Base-by-base conservation (phyloP, 2,888 invertebrate species). In the Macaria notata region DNA sequence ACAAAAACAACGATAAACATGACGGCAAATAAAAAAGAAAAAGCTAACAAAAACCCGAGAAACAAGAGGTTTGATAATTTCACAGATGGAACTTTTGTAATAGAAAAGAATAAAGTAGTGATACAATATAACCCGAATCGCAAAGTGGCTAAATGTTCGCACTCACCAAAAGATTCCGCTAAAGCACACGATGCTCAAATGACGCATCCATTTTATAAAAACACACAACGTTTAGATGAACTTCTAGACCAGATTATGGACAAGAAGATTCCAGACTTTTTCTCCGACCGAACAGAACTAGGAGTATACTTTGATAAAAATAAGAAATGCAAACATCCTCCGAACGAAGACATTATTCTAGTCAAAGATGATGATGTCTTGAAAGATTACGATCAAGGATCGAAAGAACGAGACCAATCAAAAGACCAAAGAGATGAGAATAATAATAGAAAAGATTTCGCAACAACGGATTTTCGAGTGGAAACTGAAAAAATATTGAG, bases 181-280 rank as follows among this genome's bases (percentile, higher is more conserved):
- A 79, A 81, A 46, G 67, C 75, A 0, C 79, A 84, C 31, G 86
- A 86, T 46, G 75, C 76, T 38, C 69, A 81, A 49, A 47, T 81
- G 0, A 84, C 83, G 39, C 82, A 86, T 66, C 85, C 86, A 0
- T 87, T 80, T 47, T 83, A 83, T 31, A 80, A 86, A 56, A 79
- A 84, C 38, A 75, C 79, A 0, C 83, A 86, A 63, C 69, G 74
- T 39, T 46, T 86, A 1, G 86, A 86, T n/a, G 74, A 84, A 9
- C 46, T 85, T 0, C 43, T 86, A 1, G 83, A 81, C 19, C 70
- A 65, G 5, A 71, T 84, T 49, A 48, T 81, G 1, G 73, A 78
- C n/a, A 79, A 72, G 36, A 76, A 75, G 31, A 8, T 80, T 7
- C 76, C 75, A 3, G 72, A 75, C 19, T 49, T 76, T 0, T 51